These are phyloP conservation scores for Melospiza georgiana DNA, from an alignment of 2,113 vertebrate genomes.

Conservation along the genomic window DNA sequence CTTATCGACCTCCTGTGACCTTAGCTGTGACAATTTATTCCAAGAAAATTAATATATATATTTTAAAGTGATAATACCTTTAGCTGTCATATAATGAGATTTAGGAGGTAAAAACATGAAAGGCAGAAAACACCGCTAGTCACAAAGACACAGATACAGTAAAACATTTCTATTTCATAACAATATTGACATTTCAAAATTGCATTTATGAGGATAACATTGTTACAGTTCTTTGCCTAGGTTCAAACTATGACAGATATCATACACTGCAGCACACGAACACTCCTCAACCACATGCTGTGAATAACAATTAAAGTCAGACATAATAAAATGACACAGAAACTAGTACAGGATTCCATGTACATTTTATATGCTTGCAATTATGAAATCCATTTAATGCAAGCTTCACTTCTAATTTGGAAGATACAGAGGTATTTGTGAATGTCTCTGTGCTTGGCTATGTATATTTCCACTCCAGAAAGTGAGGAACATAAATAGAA, in stretches of 20 bases:
- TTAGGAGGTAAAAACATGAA: neutral
- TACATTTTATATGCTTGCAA: neutral
- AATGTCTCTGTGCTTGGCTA: neutral
- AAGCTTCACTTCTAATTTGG: neutral
- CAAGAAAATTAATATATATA: neutral
- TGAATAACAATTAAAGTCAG: neutral
- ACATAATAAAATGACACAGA: neutral
- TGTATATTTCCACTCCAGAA: neutral
- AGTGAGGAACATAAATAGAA: neutral
- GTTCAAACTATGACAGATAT: neutral
- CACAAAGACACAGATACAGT: neutral
- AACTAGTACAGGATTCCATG: neutral
- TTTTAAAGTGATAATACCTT: neutral
- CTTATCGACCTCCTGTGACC: neutral
- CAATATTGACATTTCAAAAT: neutral
- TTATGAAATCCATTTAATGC: neutral
- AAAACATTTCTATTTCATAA: neutral
- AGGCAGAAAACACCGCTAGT: neutral
- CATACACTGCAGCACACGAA: neutral
- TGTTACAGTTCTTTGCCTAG: neutral
- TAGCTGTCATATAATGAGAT: neutral
- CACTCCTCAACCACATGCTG: fast-evolving
- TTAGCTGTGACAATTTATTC: neutral
- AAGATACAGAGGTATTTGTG: neutral
- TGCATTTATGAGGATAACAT: neutral